A percentile compares a stretch with the other conserved stretches of the same genome.
phyloP scores from a whole-genome alignment of 2,888 invertebrate species.

The Macrophya alboannulata region DNA sequence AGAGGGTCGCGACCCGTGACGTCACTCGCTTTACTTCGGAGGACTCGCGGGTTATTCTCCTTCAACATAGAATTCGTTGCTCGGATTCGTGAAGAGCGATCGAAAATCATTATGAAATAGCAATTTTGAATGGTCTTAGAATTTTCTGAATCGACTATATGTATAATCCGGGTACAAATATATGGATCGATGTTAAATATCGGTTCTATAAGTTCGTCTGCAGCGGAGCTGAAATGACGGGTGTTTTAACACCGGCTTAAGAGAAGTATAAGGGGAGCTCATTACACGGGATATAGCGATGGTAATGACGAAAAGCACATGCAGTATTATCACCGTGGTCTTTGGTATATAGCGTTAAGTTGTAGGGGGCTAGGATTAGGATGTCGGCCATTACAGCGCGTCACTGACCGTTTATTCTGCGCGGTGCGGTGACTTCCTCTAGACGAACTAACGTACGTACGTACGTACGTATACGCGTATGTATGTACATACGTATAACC shows the following conservation, averaged over 20 bases:
- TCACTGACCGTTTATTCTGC: conserved; percentile 79
- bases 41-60: not conserved
- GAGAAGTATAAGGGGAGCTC: conserved; percentile 65
- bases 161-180: too few relatives aligned
- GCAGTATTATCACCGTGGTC: conserved; percentile 75
- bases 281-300: conserved; percentile 70
- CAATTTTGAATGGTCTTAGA: not conserved
- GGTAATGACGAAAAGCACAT: conserved; percentile 76
- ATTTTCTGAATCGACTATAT: not conserved
- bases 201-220: not conserved
- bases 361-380: conserved; percentile 80
- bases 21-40: conserved; percentile 62
- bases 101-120: not conserved
- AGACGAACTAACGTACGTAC: conserved; percentile 67
- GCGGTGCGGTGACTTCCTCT: conserved; percentile 77
- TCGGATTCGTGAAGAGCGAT: conserved; percentile 2
- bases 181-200: conserved; percentile 1
- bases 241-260: conserved; percentile 36
- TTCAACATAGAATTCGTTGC: not conserved
- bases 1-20: conserved; percentile 71
- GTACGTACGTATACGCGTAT: conserved; percentile 61
- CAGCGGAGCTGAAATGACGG: not conserved
- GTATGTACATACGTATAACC: conserved; percentile 38
- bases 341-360: conserved; percentile 74
- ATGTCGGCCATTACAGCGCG: conserved; percentile 80